Conservation (phyloP, 2,888 invertebrate genomes). For the Lycophotia porphyrea region DNA sequence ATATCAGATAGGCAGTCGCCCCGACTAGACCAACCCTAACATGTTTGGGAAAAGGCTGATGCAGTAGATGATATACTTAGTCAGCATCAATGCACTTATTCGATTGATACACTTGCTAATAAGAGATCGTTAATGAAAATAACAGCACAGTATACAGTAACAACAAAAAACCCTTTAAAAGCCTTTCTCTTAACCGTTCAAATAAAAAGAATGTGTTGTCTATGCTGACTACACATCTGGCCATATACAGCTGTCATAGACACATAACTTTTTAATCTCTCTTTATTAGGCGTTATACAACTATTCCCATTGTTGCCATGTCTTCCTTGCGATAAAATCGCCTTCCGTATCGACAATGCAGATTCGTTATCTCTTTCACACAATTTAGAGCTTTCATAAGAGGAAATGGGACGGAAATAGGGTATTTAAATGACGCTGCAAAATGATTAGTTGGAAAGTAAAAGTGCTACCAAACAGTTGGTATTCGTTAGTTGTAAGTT, state of each 20-base stretch:
- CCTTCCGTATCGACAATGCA: conserved; percentile 63
- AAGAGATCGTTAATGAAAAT: conserved; percentile 30
- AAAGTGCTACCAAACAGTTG: conserved; percentile 56
- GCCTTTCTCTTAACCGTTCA: conserved; percentile 42
- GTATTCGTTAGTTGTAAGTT: conserved; percentile 39
- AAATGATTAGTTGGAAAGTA: conserved; percentile 62
- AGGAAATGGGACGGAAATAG: conserved; percentile 65
- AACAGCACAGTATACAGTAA: conserved; percentile 8
- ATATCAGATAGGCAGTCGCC: too few species aligned
- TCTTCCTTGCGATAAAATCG: conserved; percentile 61
- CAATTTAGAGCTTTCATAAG: conserved; percentile 60
- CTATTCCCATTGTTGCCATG: conserved; percentile 62
- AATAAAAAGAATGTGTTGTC: conserved; percentile 43
- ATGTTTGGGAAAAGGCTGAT: background rate
- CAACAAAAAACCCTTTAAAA: conserved; percentile 18
- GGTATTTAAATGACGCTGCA: conserved; percentile 60
- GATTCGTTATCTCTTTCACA: conserved; percentile 69
- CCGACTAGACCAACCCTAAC: background rate
- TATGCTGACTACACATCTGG: conserved; percentile 49
- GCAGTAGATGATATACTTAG: background rate
- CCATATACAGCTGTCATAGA: conserved; percentile 33
- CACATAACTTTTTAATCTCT: conserved; percentile 46
- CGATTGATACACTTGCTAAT: background rate
- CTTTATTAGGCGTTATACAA: conserved; percentile 57
- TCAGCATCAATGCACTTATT: background rate